phyloP scores from a whole-genome alignment of 2,113 vertebrate species.

The Sylvietta virens region DNA sequence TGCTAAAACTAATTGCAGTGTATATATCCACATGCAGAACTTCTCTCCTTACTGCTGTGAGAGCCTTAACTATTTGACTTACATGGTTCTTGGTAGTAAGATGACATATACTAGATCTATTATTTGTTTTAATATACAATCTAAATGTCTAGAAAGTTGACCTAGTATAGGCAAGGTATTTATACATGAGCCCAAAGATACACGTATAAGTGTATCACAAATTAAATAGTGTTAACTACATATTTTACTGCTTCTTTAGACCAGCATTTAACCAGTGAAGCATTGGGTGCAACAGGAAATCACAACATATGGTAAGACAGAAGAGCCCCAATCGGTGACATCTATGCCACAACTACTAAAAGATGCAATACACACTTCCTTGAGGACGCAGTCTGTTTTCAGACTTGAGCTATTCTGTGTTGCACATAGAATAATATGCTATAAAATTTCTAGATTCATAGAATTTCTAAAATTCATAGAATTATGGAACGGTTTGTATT shows the following conservation, averaged over 20 bases:
- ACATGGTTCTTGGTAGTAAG: accelerated
- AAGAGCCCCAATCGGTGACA: background rate
- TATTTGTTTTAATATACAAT: background rate
- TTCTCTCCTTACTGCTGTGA: background rate
- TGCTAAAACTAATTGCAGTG: background rate
- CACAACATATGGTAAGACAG: background rate
- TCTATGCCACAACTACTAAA: background rate
- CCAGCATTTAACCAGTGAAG: background rate
- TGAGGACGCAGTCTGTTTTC: background rate
- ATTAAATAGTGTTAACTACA: background rate
- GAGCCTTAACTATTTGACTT: background rate
- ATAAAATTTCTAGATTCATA: background rate
- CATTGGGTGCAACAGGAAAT: background rate
- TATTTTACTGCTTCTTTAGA: background rate
- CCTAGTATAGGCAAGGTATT: background rate
- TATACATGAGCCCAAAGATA: background rate
- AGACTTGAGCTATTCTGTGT: background rate
- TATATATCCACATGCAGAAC: background rate
- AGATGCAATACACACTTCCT: background rate
- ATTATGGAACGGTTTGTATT: background rate
- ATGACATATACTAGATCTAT: background rate
- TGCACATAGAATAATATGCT: background rate
- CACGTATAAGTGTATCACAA: background rate
- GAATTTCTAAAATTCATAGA: too few species aligned
- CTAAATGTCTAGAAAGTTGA: background rate